Base-by-base conservation (phyloP, 2,113 vertebrate species). In the Sisor rabdophorus region DNA sequence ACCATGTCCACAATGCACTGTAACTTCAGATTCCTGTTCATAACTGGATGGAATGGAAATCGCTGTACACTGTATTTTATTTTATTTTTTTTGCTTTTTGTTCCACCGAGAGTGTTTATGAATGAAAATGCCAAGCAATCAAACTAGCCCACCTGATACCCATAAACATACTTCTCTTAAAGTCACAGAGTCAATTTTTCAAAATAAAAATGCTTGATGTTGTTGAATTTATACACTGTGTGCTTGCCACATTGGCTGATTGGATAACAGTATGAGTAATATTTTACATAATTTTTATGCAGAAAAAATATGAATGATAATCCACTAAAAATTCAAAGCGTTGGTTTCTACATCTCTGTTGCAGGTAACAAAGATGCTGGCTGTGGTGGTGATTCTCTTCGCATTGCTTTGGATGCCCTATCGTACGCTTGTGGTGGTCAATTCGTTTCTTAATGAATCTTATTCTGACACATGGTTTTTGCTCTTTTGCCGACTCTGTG, bases 341-440 rank as follows among this genome's bases (percentile, higher is more conserved):
- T 69, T 56, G 65, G 44, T 48, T 63, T 48, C 9, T 6, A 28
- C 63, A 9, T 79, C 36, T 40, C 55, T 80, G 75, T 75, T 79
- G 36, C 61, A 99, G 97, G 96, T 99, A 63, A 98, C 96, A 67
- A 99, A 98, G 91, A 99, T 99, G 97, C 84, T 99, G 84, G 97
- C 94, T 0, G 96, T 99, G 82, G 96, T 99, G 50, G 97, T 99
- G 32, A 85, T 96, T 81, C 91, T 99, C 0, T 99, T 99, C 61
- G 96, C 96, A 0, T 88, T 98, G 69, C 91, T 98, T 0, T 99
- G 97, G 97, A 99, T 98, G 97, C 97, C 97, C 71, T 99, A 98
- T 85, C 93, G 97, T 71, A 98, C 95, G 0, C 88, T 99, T 60
- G 97, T 99, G 32, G 95, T 99, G 79, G 95, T 99, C 84, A 99